Evolutionary conservation across 1,140 invertebrate genomes (phyloP).

Genomic region (Caenorhabditis tropicalis): DNA sequence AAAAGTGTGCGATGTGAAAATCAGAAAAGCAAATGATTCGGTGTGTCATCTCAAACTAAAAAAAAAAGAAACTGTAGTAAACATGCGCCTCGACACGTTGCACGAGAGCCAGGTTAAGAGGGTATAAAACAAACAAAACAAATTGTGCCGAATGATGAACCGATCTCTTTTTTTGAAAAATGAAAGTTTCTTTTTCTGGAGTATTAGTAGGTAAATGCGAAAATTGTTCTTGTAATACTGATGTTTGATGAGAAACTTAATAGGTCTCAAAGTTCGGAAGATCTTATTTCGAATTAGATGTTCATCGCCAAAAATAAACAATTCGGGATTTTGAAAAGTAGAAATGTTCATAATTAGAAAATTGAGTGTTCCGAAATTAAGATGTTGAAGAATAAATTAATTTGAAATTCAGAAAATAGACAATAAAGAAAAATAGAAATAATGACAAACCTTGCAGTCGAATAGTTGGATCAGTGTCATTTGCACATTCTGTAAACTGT

Average conservation of each 20-base stretch:
- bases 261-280: neutral
- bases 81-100: constrained; percentile 29
- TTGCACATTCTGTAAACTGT: neutral
- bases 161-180: constrained; percentile 16
- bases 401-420: too few relatives aligned
- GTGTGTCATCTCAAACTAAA: constrained; percentile 29
- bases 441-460: constrained; percentile 19
- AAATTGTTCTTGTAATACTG: neutral
- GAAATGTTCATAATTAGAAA: too few relatives aligned
- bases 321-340: too few relatives aligned
- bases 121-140: constrained; percentile 31
- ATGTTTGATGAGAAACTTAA: neutral
- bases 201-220: neutral
- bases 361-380: too few relatives aligned
- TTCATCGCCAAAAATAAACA: too few relatives aligned
- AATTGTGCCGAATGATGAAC: neutral
- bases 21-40: constrained; percentile 42
- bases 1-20: neutral
- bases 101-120: constrained; percentile 38
- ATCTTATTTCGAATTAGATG: neutral
- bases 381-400: too few relatives aligned
- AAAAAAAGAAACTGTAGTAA: constrained; percentile 38
- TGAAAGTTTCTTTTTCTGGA: neutral
- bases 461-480: constrained; percentile 6
- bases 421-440: too few relatives aligned